These are phyloP conservation scores for Silurus asotus DNA, from an alignment of 2,113 vertebrate species.

Conservation along the genomic window DNA sequence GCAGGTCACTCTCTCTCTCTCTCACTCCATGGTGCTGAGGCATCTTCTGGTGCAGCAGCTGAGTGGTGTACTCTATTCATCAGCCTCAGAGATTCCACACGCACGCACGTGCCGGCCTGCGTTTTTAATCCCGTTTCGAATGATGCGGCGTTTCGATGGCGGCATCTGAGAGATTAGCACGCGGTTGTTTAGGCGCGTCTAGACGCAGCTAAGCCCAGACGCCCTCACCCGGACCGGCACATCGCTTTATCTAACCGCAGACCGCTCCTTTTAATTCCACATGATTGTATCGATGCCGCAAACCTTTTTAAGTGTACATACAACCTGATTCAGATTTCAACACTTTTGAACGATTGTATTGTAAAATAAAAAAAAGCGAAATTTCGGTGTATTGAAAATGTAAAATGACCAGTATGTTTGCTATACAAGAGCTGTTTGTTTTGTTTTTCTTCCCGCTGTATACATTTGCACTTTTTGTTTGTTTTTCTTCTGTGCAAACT, in stretches of 20 bases:
- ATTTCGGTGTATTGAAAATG: slow-evolving; percentile 82
- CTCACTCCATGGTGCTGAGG: slow-evolving; percentile 44
- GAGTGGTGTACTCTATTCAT: neutral
- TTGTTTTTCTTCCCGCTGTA: slow-evolving; percentile 83
- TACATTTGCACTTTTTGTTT: slow-evolving; percentile 81
- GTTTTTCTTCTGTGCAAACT: slow-evolving; percentile 54
- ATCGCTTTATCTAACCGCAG: neutral
- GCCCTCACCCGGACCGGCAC: slow-evolving; percentile 75
- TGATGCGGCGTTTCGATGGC: neutral
- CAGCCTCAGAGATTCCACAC: slow-evolving; percentile 12
- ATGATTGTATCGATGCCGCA: slow-evolving; percentile 97
- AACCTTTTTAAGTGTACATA: slow-evolving; percentile 92
- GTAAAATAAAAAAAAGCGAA: slow-evolving; percentile 96
- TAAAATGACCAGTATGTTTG: slow-evolving; percentile 82
- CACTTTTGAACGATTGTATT: slow-evolving; percentile 88
- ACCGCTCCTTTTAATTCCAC: slow-evolving; percentile 83
- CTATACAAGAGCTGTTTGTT: slow-evolving; percentile 75
- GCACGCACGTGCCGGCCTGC: neutral
- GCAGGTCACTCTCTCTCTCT: slow-evolving; percentile 20
- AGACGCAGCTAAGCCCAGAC: neutral
- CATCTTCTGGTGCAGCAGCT: slow-evolving; percentile 25
- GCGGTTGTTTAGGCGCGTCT: neutral
- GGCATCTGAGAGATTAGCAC: neutral
- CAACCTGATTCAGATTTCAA: slow-evolving; percentile 83
- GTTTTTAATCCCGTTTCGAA: slow-evolving; percentile 27